Evolutionary conservation across 64 coral and sea anemone species (phyloP).

Genomic region (Pachyseris speciosa): DNA sequence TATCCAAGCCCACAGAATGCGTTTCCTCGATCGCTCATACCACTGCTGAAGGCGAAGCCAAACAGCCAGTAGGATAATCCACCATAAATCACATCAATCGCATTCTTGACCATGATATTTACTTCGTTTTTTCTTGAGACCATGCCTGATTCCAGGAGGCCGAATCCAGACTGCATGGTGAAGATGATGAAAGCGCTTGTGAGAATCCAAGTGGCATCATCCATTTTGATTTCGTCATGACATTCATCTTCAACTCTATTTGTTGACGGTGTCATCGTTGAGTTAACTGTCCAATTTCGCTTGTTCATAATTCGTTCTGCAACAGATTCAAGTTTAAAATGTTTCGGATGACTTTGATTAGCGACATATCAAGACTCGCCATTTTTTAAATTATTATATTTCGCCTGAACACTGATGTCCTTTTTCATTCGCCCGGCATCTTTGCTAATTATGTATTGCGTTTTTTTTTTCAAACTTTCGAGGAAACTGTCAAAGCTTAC

Average conservation of each 20-base stretch:
- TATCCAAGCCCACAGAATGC: slow-evolving; percentile 55
- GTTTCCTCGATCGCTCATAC: background rate
- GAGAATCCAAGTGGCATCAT: slow-evolving; percentile 66
- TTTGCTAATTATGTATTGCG: too few relatives aligned
- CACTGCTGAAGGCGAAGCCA: slow-evolving; percentile 62
- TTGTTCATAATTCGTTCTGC: too few relatives aligned
- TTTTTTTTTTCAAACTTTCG: too few relatives aligned
- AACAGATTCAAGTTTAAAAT: too few relatives aligned
- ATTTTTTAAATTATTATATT: too few relatives aligned
- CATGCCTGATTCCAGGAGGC: slow-evolving; percentile 76
- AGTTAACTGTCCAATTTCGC: too few relatives aligned
- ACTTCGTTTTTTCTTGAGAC: slow-evolving; percentile 70
- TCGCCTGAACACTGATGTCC: too few relatives aligned
- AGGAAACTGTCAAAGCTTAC: too few relatives aligned
- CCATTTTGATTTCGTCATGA: background rate
- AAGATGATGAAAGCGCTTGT: slow-evolving; percentile 72
- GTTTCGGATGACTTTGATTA: too few relatives aligned
- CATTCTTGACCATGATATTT: slow-evolving; percentile 76
- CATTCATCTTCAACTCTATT: background rate
- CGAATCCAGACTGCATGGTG: slow-evolving; percentile 77
- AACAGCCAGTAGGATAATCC: slow-evolving; percentile 71
- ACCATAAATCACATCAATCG: slow-evolving; percentile 61
- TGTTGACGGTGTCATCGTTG: too few relatives aligned
- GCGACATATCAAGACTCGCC: too few relatives aligned
- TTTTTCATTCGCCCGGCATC: too few relatives aligned